Evolutionary conservation across 2,113 vertebrate genomes (phyloP).

Genomic region (Strix uralensis): DNA sequence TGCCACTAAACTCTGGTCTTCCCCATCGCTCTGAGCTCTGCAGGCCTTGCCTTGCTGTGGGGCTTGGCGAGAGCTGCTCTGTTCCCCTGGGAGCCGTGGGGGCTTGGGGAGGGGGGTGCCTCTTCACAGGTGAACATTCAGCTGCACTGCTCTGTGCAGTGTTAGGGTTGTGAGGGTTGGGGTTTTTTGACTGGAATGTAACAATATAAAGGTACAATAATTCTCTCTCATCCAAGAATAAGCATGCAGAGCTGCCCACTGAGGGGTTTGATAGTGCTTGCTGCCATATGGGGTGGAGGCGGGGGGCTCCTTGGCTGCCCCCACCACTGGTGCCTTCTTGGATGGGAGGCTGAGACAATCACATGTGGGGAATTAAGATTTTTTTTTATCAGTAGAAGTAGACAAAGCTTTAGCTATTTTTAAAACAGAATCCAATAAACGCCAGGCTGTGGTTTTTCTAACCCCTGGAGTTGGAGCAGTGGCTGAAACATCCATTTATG

Average conservation of each 20-base stretch:
- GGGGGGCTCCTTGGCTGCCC: neutral
- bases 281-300: neutral
- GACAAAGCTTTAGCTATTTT: neutral
- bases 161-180: neutral
- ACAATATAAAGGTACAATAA: neutral
- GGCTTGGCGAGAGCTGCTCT: neutral
- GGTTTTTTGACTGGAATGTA: neutral
- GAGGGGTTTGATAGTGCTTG: accelerated
- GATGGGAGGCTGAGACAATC: neutral
- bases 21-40: accelerated
- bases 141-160: neutral
- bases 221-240: neutral
- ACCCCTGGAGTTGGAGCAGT: neutral
- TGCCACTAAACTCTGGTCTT: neutral
- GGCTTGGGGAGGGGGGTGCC: neutral
- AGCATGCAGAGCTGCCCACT: accelerated
- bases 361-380: neutral
- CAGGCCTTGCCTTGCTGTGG: neutral
- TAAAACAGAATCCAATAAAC: neutral
- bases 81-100: accelerated
- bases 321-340: neutral
- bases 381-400: neutral
- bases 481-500: neutral
- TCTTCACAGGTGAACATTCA: accelerated
- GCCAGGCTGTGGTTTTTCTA: neutral